These are phyloP conservation scores for Lasiurus cinereus DNA, from an alignment of 2,113 vertebrate species.

Conservation along the genomic window DNA sequence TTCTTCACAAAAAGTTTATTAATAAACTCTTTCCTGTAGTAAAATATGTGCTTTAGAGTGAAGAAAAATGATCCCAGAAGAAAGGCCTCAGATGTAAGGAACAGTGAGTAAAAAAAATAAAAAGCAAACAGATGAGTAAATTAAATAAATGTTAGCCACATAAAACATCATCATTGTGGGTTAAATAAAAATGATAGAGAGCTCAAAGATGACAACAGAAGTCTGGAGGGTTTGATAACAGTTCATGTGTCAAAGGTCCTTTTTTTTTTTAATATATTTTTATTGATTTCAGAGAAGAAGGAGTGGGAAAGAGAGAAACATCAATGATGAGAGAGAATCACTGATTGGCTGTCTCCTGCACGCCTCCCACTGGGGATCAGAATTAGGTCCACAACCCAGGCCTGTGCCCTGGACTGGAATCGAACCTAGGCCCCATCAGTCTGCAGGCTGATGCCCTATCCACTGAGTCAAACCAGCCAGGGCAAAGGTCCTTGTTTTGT, in stretches of 20 bases:
- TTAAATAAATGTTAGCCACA: slow-evolving; percentile 14
- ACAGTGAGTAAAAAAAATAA: not conserved
- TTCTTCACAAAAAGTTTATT: not conserved
- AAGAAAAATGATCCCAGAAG: slow-evolving; percentile 28
- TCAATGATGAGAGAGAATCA: too few relatives aligned
- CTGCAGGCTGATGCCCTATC: too few relatives aligned
- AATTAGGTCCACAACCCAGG: too few relatives aligned
- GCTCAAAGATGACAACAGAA: not conserved
- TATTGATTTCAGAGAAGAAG: too few relatives aligned
- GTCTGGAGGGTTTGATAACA: not conserved
- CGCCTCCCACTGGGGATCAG: too few relatives aligned
- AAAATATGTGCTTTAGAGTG: not conserved
- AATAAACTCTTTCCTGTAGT: not conserved
- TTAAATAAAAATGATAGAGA: slow-evolving; percentile 7
- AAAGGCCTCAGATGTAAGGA: not conserved
- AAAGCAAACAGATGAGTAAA: not conserved
- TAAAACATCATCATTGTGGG: not conserved
- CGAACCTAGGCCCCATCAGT: too few relatives aligned
- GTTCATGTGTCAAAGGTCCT: not conserved
- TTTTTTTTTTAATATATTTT: not conserved
- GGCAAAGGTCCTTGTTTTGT: not conserved
- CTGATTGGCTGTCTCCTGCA: too few relatives aligned
- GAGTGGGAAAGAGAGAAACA: too few relatives aligned
- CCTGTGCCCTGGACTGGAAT: too few relatives aligned
- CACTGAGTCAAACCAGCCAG: too few relatives aligned